Evolutionary conservation across 2,888 invertebrate species (phyloP).

Genomic region (Lissocephala sabroskyi): DNA sequence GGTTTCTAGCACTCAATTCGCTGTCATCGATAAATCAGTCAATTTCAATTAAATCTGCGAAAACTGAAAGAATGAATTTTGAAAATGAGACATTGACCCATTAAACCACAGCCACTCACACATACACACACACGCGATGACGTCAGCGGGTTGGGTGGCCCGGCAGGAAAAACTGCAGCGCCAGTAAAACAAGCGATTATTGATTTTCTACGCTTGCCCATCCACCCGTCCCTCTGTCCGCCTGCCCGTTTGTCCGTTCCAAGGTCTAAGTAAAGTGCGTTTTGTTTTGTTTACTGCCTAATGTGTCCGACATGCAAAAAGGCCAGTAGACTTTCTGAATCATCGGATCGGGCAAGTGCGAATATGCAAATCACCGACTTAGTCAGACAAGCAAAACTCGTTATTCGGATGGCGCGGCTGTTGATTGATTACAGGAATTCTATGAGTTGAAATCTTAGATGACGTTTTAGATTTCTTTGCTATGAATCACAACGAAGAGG

Average conservation of each 20-base stretch:
- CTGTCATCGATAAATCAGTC: not conserved
- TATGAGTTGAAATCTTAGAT: no score
- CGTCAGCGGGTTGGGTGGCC: conserved; percentile 30
- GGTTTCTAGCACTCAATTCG: no score
- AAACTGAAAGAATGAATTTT: not conserved
- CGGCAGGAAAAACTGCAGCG: conserved; percentile 38
- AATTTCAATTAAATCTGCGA: not conserved
- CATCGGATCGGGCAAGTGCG: conserved; percentile 15
- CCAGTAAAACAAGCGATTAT: conserved; percentile 32
- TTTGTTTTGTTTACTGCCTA: not conserved
- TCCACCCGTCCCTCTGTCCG: no score
- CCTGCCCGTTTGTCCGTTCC: no score
- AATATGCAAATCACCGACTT: no score
- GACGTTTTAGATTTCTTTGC: no score
- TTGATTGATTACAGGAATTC: no score
- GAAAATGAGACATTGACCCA: conserved; percentile 51
- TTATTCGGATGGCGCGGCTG: no score
- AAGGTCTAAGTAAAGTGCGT: not conserved
- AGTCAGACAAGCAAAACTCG: no score
- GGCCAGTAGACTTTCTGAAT: conserved; percentile 20
- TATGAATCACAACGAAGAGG: no score
- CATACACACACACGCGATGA: conserved; percentile 21
- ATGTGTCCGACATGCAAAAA: not conserved
- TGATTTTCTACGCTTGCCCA: conserved; percentile 40
- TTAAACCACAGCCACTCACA: conserved; percentile 9